Conservation (phyloP, 1,140 invertebrate genomes). For the Brachionus sp. region DNA sequence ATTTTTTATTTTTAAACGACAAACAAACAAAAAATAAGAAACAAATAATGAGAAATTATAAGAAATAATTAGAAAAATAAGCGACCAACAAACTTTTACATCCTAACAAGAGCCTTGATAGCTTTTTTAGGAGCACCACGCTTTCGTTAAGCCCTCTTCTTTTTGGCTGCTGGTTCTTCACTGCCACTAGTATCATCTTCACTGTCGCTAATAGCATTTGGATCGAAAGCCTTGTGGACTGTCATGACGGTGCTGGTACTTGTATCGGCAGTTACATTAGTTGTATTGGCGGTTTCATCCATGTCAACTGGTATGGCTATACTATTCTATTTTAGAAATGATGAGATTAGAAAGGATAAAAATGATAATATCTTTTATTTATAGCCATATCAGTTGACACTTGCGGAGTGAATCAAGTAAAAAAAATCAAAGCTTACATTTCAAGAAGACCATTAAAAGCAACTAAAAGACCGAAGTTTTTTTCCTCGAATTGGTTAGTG, state of each 20-base stretch:
- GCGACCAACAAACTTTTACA: background rate
- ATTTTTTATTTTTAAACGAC: no score
- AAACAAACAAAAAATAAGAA: no score
- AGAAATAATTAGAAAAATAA: no score
- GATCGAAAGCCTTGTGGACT: background rate
- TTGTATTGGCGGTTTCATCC: background rate
- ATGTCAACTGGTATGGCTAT: background rate
- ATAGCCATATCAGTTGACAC: background rate
- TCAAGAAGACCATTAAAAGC: no score
- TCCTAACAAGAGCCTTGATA: background rate
- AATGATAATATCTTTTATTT: background rate
- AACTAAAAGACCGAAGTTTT: no score
- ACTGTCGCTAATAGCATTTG: background rate
- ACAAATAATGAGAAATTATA: no score
- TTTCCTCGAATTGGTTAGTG: no score
- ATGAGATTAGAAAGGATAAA: background rate
- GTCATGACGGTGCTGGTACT: no score
- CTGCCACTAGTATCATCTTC: background rate
- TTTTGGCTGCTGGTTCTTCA: background rate
- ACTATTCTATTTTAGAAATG: background rate
- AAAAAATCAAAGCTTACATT: background rate
- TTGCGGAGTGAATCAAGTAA: background rate
- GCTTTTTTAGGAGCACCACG: no score
- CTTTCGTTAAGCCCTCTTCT: background rate
- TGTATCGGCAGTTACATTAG: background rate